phyloP scores from a whole-genome alignment of 2,888 invertebrate species.

The Stomorhina lunata region DNA sequence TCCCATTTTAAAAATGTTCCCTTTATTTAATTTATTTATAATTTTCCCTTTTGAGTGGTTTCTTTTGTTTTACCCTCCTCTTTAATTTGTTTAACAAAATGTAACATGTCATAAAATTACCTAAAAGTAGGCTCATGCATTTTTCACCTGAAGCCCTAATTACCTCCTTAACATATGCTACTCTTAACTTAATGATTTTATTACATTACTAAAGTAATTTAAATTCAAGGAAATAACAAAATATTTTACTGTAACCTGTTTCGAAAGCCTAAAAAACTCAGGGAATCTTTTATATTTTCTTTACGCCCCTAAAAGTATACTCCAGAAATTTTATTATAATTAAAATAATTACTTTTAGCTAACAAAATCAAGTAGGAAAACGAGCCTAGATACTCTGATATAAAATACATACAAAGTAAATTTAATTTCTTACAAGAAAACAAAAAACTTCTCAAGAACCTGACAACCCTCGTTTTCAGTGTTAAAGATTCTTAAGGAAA shows the following conservation, averaged over 20 bases:
- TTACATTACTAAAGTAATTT: not conserved
- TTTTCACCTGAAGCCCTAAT: too few relatives aligned
- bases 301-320: conserved; percentile 21
- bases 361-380: conserved; percentile 24
- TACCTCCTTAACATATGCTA: not conserved
- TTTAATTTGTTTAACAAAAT: too few relatives aligned
- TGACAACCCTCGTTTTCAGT: conserved; percentile 52
- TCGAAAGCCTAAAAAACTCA: not conserved
- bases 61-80: too few relatives aligned
- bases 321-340: conserved; percentile 48
- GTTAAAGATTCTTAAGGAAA: conserved; percentile 2
- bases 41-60: too few relatives aligned
- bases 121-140: too few relatives aligned
- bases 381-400: not conserved
- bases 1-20: too few relatives aligned
- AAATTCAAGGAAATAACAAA: not conserved
- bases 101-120: too few relatives aligned
- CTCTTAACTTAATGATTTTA: not conserved
- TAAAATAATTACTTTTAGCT: conserved; percentile 59
- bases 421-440: not conserved
- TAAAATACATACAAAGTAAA: conserved; percentile 35
- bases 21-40: too few relatives aligned
- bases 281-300: not conserved
- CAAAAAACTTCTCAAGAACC: conserved; percentile 30
- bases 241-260: not conserved